These are phyloP conservation scores for Drosophila tristis DNA, from an alignment of 1,140 invertebrate species.

Conservation along the genomic window DNA sequence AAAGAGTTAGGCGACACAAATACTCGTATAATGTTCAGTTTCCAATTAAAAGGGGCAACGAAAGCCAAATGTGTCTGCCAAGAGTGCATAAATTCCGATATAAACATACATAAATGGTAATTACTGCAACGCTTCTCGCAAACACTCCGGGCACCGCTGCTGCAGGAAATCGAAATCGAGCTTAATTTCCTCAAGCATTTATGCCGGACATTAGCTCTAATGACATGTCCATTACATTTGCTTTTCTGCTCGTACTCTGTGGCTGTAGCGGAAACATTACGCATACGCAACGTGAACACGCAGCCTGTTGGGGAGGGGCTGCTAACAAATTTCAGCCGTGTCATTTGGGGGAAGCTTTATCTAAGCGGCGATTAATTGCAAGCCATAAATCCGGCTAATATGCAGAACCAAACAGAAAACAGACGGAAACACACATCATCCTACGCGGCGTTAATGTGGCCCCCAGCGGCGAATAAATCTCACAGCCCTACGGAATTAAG, in stretches of 20 bases:
- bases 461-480: slow-evolving; percentile 62
- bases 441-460: slow-evolving; percentile 45
- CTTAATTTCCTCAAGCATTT: slow-evolving; percentile 24
- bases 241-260: slow-evolving; percentile 13
- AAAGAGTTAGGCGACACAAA: no score
- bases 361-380: slow-evolving; percentile 70
- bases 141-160: slow-evolving; percentile 2
- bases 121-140: not conserved
- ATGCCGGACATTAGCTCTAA: slow-evolving; percentile 60
- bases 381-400: slow-evolving; percentile 70
- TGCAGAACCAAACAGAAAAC: slow-evolving; percentile 40
- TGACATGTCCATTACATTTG: slow-evolving; percentile 37
- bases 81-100: slow-evolving; percentile 1
- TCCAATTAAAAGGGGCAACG: not conserved
- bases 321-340: slow-evolving; percentile 34
- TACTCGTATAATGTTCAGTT: slow-evolving; percentile 1
- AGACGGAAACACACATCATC: slow-evolving; percentile 13
- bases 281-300: slow-evolving; percentile 59
- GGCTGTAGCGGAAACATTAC: slow-evolving; percentile 49
- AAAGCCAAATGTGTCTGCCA: slow-evolving; percentile 13
- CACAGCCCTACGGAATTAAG: slow-evolving; percentile 31
- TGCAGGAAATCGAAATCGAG: no score
- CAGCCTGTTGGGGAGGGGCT: not conserved
- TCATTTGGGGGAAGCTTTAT: slow-evolving; percentile 56
- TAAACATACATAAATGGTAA: slow-evolving; percentile 1